Evolutionary conservation across 2,797 vertebrate species (phyloP).

Genomic region (Oreonectes daqikongensis): DNA sequence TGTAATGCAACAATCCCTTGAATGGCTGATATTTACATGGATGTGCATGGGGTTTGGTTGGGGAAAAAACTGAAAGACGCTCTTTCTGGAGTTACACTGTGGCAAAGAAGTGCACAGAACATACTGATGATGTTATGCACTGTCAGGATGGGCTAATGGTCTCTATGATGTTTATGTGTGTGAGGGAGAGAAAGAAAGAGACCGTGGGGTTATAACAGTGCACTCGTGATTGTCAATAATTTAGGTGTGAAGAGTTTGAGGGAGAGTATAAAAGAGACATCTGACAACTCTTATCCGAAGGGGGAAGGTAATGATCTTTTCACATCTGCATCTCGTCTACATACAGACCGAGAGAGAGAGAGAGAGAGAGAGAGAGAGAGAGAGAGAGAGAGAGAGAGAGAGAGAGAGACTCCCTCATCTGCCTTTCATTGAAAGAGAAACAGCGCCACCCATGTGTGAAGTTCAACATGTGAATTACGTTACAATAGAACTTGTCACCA

Average conservation of each 20-base stretch:
- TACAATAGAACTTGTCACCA: background rate
- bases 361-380: constrained; percentile 17
- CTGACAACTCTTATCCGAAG: constrained; percentile 42
- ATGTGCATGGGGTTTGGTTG: background rate
- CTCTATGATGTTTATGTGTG: background rate
- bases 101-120: background rate
- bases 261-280: constrained; percentile 20
- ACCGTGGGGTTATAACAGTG: background rate
- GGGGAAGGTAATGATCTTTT: constrained; percentile 31
- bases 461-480: constrained; percentile 4
- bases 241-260: constrained; percentile 6
- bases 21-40: background rate
- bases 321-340: constrained; percentile 57
- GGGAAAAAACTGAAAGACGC: background rate
- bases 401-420: background rate
- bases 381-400: background rate
- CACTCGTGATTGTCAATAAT: background rate
- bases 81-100: constrained; percentile 35
- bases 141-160: background rate
- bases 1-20: background rate
- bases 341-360: constrained; percentile 34
- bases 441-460: constrained; percentile 57
- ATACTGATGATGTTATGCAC: constrained; percentile 3
- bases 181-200: no score
- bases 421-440: constrained; percentile 54